These are phyloP conservation scores for Brachionus plicatilis DNA, from an alignment of 1,140 invertebrate genomes.

Conservation along the genomic window DNA sequence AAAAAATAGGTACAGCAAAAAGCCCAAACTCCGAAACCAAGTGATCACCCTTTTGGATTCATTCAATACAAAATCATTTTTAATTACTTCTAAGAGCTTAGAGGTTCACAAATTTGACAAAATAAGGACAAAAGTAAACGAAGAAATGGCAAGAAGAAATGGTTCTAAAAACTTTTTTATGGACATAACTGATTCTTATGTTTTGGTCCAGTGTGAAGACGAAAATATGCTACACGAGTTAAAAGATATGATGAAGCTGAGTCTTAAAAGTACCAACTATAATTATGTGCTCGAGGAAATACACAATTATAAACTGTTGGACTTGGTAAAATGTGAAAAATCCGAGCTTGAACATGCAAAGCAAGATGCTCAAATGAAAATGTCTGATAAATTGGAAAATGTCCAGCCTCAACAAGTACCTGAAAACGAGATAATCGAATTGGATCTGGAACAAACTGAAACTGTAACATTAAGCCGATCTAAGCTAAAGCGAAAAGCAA, in stretches of 20 bases:
- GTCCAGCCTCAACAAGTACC: neutral
- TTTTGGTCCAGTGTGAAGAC: slow-evolving; percentile 8
- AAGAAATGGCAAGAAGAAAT: neutral
- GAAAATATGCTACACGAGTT: neutral
- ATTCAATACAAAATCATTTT: neutral
- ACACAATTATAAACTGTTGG: neutral
- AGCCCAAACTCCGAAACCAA: slow-evolving; percentile 6
- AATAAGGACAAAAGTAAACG: neutral
- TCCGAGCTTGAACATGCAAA: neutral
- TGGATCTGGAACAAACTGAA: neutral
- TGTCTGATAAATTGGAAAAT: neutral
- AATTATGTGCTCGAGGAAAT: neutral
- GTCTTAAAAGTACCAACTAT: neutral
- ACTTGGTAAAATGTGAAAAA: neutral
- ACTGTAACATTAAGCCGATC: neutral
- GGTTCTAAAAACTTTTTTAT: neutral
- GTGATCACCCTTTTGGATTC: neutral
- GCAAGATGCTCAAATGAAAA: neutral
- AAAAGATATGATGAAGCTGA: neutral
- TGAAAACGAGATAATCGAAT: neutral
- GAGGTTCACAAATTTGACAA: neutral
- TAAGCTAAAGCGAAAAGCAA: neutral
- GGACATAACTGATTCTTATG: neutral
- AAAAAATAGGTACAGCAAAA: neutral
- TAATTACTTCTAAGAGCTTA: neutral